Base-by-base conservation (phyloP, 2,113 vertebrate species). In the Neodon shergylaensis region DNA sequence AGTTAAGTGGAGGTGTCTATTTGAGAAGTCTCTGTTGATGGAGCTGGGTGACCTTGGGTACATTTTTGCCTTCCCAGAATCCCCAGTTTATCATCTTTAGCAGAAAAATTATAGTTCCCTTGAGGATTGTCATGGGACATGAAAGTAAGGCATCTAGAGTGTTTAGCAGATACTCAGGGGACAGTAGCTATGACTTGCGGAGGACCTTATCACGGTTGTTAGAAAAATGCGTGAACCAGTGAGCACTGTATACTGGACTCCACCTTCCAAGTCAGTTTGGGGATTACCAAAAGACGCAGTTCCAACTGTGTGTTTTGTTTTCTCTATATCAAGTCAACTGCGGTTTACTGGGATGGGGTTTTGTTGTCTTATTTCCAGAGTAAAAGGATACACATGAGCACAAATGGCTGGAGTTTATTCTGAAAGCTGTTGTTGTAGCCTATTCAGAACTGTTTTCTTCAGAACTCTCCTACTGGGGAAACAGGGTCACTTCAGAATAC, bases 401-500 rank as follows among this genome's bases (percentile, higher is more conserved):
- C 33, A 74, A 68, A 73, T 42, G 68, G 33, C 42, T 68, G 31
- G 44, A 68, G 19, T 86, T 77, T 47, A 13, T n/a, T 52, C 84
- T 86, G 65, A 86, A 70, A 49, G 33, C 42, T 66, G 42, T 21
- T 22, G 1, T 9, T 70, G 44, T 10, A 86, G 14, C 31, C 49
- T 81, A 0, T 61, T 79, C 52, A 70, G 36, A 70, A n/a, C 22
- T 44, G 49, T 88, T 39, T n/a, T 78, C 83, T 78, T 79, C 31
- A 70, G 36, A 63, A n/a, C 73, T 83, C 0, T 44, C 68, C 63
- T 33, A 52, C 88, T 85, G n/a, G 65, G 65, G 89, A 73, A 96
- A 91, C 52, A 88, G 49, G 54, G 47, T 82, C 78, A 94, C 91
- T 84, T 85, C 88, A 95, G 6, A 92, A 81, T 82, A 90, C 21